Base-by-base conservation (phyloP, 2,797 vertebrate genomes). In the Gymnoscopelus braueri region DNA sequence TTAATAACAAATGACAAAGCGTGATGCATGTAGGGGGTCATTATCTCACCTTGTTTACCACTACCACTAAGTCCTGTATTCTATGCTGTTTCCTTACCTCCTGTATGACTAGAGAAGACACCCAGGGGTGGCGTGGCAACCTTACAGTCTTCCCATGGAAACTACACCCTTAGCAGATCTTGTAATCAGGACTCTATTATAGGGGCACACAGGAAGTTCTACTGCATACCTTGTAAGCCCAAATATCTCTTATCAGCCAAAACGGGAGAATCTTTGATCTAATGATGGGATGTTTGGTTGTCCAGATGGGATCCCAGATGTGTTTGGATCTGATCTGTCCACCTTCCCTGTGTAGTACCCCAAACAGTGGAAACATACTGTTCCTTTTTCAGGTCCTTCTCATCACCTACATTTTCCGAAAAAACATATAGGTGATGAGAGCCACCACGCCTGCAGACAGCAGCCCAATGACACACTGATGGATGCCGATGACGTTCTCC, bases 381-480 rank as follows among this genome's bases (percentile, higher is more conserved):
- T 1, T 44, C 39, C 39, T 3, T 44, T 44, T 10, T 44, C 8
- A 2, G 39, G 10, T 44, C 35, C 50, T 10, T 11, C 11, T 23
- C 3, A 5, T 26, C 12, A 35, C 48, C 26, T 93, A 94, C 72
- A 92, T 80, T 81, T 93, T 94, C 84, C 90, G 94, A 52, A 93
- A 69, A 14, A 94, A 60, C 66, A 95, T 87, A 81, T 94, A 94
- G 70, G 92, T 87, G 82, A 94, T 83, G 54, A 95, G 88, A 0
- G 79, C 83, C 73, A 92, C 50, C 3, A 94, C 78, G 5, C 85
- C 87, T 0, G 91, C 91, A 0, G 87, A 89, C 67, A 95, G 89
- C 69, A 92, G 82, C 23, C 90, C 91, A 8, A 95, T 95, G 63
- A 89, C 83, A 71, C 84, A 92, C 86, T 94, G 92, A 76, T 94